These are phyloP conservation scores for Serilophus lunatus DNA, from an alignment of 2,113 vertebrate species.

Conservation along the genomic window DNA sequence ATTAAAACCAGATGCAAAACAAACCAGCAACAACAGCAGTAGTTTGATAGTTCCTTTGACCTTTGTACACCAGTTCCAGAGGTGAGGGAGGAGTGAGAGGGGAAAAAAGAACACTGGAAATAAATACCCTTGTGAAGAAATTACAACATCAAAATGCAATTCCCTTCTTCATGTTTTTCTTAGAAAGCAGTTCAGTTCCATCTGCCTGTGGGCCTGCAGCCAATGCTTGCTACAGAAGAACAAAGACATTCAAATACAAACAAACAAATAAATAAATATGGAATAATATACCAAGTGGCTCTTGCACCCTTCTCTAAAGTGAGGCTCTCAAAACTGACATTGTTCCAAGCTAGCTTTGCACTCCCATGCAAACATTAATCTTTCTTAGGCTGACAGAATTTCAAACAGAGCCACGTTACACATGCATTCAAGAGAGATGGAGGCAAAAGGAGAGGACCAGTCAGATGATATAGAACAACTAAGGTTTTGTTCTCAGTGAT, in stretches of 20 bases:
- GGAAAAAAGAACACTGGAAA: neutral
- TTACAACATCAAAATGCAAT: conserved; percentile 60
- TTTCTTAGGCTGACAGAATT: neutral
- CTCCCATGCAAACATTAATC: conserved; percentile 6
- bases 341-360: neutral
- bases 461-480: conserved; percentile 22
- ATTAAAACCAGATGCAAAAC: conserved; percentile 22
- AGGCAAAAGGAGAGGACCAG: neutral
- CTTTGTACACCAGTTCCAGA: conserved; percentile 23
- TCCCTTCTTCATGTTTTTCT: conserved; percentile 68
- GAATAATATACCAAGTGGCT: neutral
- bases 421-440: neutral
- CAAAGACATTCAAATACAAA: conserved; percentile 49
- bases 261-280: neutral
- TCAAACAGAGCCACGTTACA: neutral
- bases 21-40: neutral
- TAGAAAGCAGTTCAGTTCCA: conserved; percentile 72
- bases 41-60: conserved; percentile 30
- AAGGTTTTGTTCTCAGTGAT: neutral
- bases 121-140: conserved; percentile 58
- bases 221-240: conserved; percentile 54
- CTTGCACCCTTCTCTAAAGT: neutral
- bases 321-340: conserved; percentile 4
- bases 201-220: conserved; percentile 60
- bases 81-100: neutral